These are phyloP conservation scores for Gallinago jamesoni DNA, from an alignment of 2,113 vertebrate species.

Conservation along the genomic window DNA sequence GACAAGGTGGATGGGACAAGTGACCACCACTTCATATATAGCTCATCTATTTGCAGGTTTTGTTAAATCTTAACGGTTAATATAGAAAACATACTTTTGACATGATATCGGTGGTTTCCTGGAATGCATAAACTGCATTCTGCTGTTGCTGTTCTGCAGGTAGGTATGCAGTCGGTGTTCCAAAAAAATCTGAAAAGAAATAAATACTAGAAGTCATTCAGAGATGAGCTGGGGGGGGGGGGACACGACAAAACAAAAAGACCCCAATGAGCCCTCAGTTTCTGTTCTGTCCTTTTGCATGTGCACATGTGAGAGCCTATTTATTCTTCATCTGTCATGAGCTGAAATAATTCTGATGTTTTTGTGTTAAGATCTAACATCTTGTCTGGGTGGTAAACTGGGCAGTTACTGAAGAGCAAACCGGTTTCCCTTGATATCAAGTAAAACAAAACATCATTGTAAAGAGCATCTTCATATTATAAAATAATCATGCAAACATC, in stretches of 20 bases:
- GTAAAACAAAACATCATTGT: background rate
- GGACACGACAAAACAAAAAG: background rate
- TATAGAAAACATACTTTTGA: background rate
- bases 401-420: background rate
- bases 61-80: background rate
- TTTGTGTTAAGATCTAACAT: background rate
- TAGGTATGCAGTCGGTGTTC: background rate
- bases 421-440: background rate
- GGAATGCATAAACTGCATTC: background rate
- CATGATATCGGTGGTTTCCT: background rate
- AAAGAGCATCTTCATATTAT: background rate
- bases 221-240: background rate
- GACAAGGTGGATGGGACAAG: background rate
- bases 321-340: background rate
- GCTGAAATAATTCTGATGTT: background rate
- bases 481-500: background rate
- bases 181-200: background rate
- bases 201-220: background rate
- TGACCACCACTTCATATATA: background rate
- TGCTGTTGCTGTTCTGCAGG: background rate
- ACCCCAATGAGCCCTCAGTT: background rate
- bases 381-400: background rate
- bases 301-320: fast-evolving
- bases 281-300: background rate
- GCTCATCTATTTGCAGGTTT: background rate